phyloP scores from a whole-genome alignment of 2,113 vertebrate species.

The Pangasianodon gigas region DNA sequence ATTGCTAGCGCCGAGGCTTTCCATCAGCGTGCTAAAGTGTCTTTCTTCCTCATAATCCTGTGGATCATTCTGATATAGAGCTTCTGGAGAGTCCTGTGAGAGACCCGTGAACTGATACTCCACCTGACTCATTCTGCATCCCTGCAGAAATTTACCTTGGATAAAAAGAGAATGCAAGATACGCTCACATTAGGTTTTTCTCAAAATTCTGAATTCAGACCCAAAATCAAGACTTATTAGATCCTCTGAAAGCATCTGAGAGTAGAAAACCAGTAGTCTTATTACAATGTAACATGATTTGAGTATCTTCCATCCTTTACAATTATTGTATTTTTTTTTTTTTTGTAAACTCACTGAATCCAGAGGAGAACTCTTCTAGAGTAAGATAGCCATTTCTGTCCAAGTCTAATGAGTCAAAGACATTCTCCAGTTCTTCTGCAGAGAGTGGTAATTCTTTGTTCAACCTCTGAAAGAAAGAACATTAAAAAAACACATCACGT shows the following conservation, averaged over 20 bases:
- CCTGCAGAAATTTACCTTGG: conserved; percentile 83
- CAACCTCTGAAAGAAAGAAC: conserved; percentile 65
- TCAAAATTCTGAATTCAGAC: neutral
- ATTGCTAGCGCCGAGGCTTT: conserved; percentile 81
- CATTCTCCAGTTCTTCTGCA: conserved; percentile 85
- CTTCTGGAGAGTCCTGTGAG: conserved; percentile 63
- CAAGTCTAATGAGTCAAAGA: conserved; percentile 86
- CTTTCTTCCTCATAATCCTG: conserved; percentile 78
- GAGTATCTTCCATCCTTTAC: no score
- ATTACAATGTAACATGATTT: neutral
- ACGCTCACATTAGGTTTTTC: neutral
- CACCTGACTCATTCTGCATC: conserved; percentile 68
- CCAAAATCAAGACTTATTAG: neutral
- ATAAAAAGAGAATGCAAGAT: neutral
- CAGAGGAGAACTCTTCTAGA: conserved; percentile 83
- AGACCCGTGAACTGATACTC: conserved; percentile 57
- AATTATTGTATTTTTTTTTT: neutral
- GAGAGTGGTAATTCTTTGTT: conserved; percentile 82
- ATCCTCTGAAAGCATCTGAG: neutral
- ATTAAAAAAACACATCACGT: neutral
- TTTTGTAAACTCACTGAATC: conserved; percentile 84
- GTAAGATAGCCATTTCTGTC: conserved; percentile 85
- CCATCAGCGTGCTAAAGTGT: conserved; percentile 85
- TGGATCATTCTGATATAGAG: conserved; percentile 70
- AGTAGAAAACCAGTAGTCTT: neutral